Evolutionary conservation across 2,797 vertebrate genomes (phyloP), one percentile per base, ranked within the genome.

Genomic region (Rhinogobio ventralis): DNA sequence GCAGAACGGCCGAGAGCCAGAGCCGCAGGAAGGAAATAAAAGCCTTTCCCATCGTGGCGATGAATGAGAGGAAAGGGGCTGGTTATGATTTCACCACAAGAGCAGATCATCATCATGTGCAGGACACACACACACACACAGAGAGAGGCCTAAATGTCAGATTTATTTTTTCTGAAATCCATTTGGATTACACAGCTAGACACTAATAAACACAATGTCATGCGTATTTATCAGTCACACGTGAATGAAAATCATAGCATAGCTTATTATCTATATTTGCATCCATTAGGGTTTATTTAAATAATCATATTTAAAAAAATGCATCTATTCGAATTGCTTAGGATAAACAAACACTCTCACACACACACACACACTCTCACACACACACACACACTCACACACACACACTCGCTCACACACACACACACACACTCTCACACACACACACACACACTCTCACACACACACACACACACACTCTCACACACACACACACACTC

Each of bases 41-140:
- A 89, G 88, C 87, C 91, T 84, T 95, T 95, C 93, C 94, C 92
- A 94, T 92, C 94, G 91, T 88, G 88, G 91, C 93, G 92, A 95
- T 94, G 88, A 96, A 91, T 93, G 87, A 95, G 86, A 94, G 94
- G 93, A 96, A 94, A 90, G 93, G 88, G 86, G 88, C 89, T 93
- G 92, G 88, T 92, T 92, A 85, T 84, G 88, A 91, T 93, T 94
- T 92, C 81, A 92, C 90, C 92, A 91, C 89, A 91, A 91, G 78
- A 88, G 62, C n/a, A 25, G 57, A 7, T 53, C 51, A 0, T 51
- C 49, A 51, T 51, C 51, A 53, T 1, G n/a, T n/a, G n/a, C n/a
- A n/a, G n/a, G n/a, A 17, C 15, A 20, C 53, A 55, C 53, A 23
- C 57, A 20, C 17, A 53, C 49, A 19, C 49, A 53, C 51, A 51